phyloP scores from a whole-genome alignment of 2,113 vertebrate genomes.

The Monopterus albus region DNA sequence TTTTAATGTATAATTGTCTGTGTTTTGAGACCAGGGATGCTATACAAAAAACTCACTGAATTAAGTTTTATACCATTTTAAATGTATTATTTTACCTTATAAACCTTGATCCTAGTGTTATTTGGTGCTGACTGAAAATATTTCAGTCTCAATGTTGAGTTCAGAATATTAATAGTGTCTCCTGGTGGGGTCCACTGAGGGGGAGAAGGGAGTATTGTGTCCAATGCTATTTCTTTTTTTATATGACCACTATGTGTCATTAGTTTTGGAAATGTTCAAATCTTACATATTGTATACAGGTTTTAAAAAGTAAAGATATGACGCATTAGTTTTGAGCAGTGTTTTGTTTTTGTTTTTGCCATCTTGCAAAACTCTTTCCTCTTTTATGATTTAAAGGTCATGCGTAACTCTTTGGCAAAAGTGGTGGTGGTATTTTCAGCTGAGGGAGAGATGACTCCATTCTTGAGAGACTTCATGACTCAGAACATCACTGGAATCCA shows the following conservation, averaged over 20 bases:
- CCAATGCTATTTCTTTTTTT: no score
- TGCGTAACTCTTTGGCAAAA: constrained; percentile 75
- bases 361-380: neutral
- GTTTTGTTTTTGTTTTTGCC: neutral
- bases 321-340: neutral
- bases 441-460: constrained; percentile 81
- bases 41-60: neutral
- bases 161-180: no score
- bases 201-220: no score
- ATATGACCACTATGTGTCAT: neutral
- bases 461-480: constrained; percentile 78
- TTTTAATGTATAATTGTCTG: no score
- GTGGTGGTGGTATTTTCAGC: constrained; percentile 81
- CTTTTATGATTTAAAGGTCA: constrained; percentile 58
- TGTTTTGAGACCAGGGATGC: neutral
- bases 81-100: neutral
- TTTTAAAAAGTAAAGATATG: no score
- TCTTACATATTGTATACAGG: no score
- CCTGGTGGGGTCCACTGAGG: neutral
- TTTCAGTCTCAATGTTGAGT: no score
- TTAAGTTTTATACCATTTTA: neutral
- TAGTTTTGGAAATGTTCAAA: neutral
- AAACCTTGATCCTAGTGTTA: no score
- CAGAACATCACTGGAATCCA: constrained; percentile 82
- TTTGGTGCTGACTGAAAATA: no score